Evolutionary conservation across 2,797 vertebrate genomes (phyloP), one percentile per base, ranked within the genome.

Genomic region (Tauraco hartlaubi): DNA sequence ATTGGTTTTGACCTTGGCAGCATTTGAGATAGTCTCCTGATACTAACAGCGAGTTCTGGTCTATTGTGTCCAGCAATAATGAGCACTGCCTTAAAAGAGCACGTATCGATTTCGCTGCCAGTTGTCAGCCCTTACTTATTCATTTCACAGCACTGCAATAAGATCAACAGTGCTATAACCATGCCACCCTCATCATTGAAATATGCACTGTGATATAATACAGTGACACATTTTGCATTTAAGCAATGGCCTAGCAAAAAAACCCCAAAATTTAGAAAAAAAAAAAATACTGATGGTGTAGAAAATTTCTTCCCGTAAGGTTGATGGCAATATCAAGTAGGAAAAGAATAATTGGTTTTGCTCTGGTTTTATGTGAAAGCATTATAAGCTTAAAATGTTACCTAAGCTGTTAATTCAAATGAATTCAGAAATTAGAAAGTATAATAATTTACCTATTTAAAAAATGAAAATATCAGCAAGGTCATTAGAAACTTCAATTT

Each of bases 111-210:
- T 89, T 92, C 18, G 11, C 88, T 93, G 88, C 82, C 82, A 49
- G 33, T 91, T 92, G 91, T 92, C 95, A 96, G 92, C 63, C 75
- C 80, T 94, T 85, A 41, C 85, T 94, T 94, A 94, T 22, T 91
- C 92, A 92, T 94, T 95, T 87, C 88, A 87, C 68, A 81, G 92
- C 54, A 31, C 76, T 86, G 48, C 92, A 80, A 4, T 79, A 63
- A 90, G 86, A 84, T 67, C 84, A 83, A 28, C 75, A 41, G 66
- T 49, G 88, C 79, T 85, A 43, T 62, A 97, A 84, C 79, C 4
- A 7, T 88, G 78, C 89, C 85, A 52, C 72, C 39, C 26, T 2
- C 54, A 80, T 80, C 77, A 43, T 2, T 80, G 73, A 77, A 86
- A 95, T 85, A 94, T 71, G 73, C 59, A 19, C 63, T 51, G 62